These are phyloP conservation scores for Leptodactylus fuscus DNA, from an alignment of 2,113 vertebrate species.

Conservation along the genomic window DNA sequence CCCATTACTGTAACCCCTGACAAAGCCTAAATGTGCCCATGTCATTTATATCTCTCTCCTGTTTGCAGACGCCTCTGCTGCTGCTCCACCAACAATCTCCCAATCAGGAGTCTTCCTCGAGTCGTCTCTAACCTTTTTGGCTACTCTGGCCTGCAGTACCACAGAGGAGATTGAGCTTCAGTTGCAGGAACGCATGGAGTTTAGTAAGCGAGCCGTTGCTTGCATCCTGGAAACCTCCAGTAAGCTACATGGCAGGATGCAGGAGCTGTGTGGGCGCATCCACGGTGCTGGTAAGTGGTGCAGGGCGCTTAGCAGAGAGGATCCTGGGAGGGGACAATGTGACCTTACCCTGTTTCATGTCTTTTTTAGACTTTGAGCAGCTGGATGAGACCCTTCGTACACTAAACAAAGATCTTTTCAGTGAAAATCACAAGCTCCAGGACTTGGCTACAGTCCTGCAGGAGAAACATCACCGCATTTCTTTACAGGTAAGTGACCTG, in stretches of 20 bases:
- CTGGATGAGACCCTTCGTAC: conserved; percentile 62
- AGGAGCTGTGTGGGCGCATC: conserved; percentile 80
- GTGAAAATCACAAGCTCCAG: conserved; percentile 83
- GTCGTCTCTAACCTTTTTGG: conserved; percentile 81
- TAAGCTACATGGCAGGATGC: conserved; percentile 80
- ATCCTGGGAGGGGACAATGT: background rate
- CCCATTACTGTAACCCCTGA: too few species aligned
- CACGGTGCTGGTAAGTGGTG: conserved; percentile 77
- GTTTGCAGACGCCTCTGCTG: background rate
- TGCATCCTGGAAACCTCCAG: conserved; percentile 85
- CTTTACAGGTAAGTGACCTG: conserved; percentile 80
- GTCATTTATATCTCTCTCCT: background rate
- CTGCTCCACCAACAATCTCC: background rate
- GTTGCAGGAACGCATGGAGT: conserved; percentile 87
- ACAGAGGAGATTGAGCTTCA: conserved; percentile 86
- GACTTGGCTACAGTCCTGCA: conserved; percentile 87
- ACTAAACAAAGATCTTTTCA: conserved; percentile 76
- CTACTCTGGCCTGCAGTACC: conserved; percentile 83
- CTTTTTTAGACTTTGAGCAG: conserved; percentile 64
- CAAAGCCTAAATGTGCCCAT: too few species aligned
- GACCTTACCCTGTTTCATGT: background rate
- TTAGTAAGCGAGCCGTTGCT: conserved; percentile 86
- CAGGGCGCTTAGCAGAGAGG: background rate
- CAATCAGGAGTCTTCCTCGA: conserved; percentile 76
- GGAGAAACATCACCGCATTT: conserved; percentile 90